Conservation (phyloP, 2,888 invertebrate species). For the Andrena minutula region DNA sequence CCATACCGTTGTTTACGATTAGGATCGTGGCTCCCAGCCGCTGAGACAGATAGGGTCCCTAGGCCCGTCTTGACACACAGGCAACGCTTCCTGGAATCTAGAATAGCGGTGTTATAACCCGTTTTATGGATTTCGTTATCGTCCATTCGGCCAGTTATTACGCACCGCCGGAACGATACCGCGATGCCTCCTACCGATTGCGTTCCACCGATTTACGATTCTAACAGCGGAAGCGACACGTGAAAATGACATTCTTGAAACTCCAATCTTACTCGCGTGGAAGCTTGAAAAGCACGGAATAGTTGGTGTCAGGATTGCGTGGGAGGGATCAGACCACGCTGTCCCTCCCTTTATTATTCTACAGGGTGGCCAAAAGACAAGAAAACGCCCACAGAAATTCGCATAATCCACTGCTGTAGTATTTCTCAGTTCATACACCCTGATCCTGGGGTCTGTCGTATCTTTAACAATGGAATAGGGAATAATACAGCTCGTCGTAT, state of each 20-base stretch:
- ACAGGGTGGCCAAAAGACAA: too few relatives aligned
- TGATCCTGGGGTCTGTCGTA: too few relatives aligned
- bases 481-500: too few relatives aligned
- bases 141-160: slow-evolving; percentile 55
- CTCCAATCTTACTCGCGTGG: not conserved
- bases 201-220: slow-evolving; percentile 45
- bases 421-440: too few relatives aligned
- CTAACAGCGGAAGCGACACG: slow-evolving; percentile 7
- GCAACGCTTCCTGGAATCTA: slow-evolving; percentile 52
- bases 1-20: slow-evolving; percentile 64
- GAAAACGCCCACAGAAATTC: too few relatives aligned
- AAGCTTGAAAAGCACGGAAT: not conserved
- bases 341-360: too few relatives aligned
- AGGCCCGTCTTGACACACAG: slow-evolving; percentile 37
- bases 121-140: slow-evolving; percentile 63
- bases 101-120: slow-evolving; percentile 47
- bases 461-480: too few relatives aligned
- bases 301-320: not conserved
- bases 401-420: too few relatives aligned
- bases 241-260: slow-evolving; percentile 11
- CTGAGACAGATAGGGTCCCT: slow-evolving; percentile 40
- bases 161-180: slow-evolving; percentile 37
- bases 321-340: too few relatives aligned
- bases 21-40: slow-evolving; percentile 47
- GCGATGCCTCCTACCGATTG: slow-evolving; percentile 33